Evolutionary conservation across 2,888 invertebrate genomes (phyloP), one percentile per base, ranked within the genome.

Genomic region (Pseudoips prasinana): DNA sequence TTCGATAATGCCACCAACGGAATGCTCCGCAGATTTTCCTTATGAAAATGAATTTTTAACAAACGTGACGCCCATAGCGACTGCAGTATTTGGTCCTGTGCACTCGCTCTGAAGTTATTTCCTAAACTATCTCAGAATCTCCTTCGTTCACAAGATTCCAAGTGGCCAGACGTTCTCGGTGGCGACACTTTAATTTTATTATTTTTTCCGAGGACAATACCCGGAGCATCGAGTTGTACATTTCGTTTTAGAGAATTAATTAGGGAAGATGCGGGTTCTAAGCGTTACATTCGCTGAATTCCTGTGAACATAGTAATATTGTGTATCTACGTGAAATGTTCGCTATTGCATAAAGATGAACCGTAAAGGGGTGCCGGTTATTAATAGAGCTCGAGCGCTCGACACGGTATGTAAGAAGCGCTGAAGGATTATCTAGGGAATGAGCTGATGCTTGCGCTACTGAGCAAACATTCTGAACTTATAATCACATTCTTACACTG

Each of bases 101-200:
- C 39, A 18, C 11, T 11, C 22, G 14, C 29, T 26, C 33, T 36
- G 1, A 39, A 38, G 36, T 28, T 28, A 39, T 34, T 25, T 39
- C n/a, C 43, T 18, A 9, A 22, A 19, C 22, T 39, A 33, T 43
- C 34, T 24, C 4, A 36, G 17, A 41, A 42, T 50, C 29, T 41
- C 10, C 29, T 33, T 28, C 32, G 36, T 32, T 36, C 33, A 38
- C 50, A 38, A 25, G 36, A 38, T 46, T 45, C 30, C 29, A 29
- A 49, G 51, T 24, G 23, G 22, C 23, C 25, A 39, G 42, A 46
- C 49, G 22, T 22, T 42, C 23, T n/a, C 23, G 8, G 37, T 32
- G 17, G 25, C 8, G 32, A 39, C 40, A 36, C 32, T 52, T 14
- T 37, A 18, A 43, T 47, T 39, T 47, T 47, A 50, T 50, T 39